Evolutionary conservation across 2,888 invertebrate genomes (phyloP).

Genomic region (Pelosia muscerda): DNA sequence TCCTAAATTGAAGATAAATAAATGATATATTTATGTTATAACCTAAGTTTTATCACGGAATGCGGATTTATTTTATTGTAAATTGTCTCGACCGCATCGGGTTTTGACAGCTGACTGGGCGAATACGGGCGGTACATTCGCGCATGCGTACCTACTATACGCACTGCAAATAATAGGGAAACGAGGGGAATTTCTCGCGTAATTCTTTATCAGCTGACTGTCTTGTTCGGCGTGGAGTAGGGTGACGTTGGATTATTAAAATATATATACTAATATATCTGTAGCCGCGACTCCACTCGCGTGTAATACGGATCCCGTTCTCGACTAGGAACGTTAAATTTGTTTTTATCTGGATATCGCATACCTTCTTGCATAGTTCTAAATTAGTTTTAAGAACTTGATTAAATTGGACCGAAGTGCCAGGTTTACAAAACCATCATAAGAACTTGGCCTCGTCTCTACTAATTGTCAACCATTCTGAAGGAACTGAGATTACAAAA

Average conservation of each 20-base stretch:
- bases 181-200: constrained; percentile 46
- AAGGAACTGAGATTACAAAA: no score
- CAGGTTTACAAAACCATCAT: no score
- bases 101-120: constrained; percentile 73
- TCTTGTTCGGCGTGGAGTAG: constrained; percentile 17
- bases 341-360: no score
- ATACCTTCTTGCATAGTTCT: no score
- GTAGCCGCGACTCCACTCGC: background rate
- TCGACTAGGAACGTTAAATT: no score
- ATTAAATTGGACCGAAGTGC: no score
- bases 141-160: constrained; percentile 77
- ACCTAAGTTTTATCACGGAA: constrained; percentile 38
- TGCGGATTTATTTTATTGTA: constrained; percentile 28
- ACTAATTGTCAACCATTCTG: no score
- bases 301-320: background rate
- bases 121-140: constrained; percentile 45
- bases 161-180: constrained; percentile 46
- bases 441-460: no score
- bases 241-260: constrained; percentile 16
- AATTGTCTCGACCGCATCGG: constrained; percentile 55
- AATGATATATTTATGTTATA: constrained; percentile 25
- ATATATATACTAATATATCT: constrained; percentile 22
- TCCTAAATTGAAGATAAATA: background rate
- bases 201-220: constrained; percentile 48
- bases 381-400: no score